Base-by-base conservation (phyloP, 2,113 vertebrate genomes). In the Scalopus aquaticus region DNA sequence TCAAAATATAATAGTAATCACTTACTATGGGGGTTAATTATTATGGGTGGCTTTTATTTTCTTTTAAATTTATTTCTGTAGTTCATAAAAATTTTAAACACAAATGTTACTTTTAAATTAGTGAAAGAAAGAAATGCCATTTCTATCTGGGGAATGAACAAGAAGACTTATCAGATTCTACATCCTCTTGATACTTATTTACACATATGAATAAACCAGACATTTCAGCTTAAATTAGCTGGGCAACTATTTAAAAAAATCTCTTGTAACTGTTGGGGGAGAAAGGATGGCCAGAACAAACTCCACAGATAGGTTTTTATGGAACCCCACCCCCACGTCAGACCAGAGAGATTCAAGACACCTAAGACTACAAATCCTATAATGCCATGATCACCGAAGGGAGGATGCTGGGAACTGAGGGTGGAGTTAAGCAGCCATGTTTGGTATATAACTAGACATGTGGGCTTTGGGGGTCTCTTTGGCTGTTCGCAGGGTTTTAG, bases 41-140 rank as follows among this genome's bases (percentile, higher is more conserved):
- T 77, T 80, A 73, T 51, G 82, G 11, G 11, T 58, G 3, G 3
- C 26, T 93, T 94, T 91, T 65, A 70, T 5, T 85, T 81, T 67
- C 39, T 37, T 64, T 89, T 39, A 44, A 60, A 82, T 67, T 69
- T 95, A 46, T 76, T 90, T 69, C n/a, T 70, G 26, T 54, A 80
- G 84, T 95, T 95, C 70, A 83, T 95, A 65, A 90, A 78, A 88
- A 42, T 24, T 95, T 73, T 88, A 83, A 35, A 35, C 13, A 87
- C 5, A 73, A 46, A 30, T 51, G 90, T 88, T 73, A 54, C 56
- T 56, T 86, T 76, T 56, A 26, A 87, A 80, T 60, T 42, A 22
- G 35, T 22, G 67, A 91, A 95, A 93, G 22, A 90, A 95, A 72
- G 28, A 95, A 78, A 87, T 92, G 20, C 9, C 39, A 78, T 94